Conservation (phyloP, 2,113 vertebrate genomes). For the Narcine bancroftii region DNA sequence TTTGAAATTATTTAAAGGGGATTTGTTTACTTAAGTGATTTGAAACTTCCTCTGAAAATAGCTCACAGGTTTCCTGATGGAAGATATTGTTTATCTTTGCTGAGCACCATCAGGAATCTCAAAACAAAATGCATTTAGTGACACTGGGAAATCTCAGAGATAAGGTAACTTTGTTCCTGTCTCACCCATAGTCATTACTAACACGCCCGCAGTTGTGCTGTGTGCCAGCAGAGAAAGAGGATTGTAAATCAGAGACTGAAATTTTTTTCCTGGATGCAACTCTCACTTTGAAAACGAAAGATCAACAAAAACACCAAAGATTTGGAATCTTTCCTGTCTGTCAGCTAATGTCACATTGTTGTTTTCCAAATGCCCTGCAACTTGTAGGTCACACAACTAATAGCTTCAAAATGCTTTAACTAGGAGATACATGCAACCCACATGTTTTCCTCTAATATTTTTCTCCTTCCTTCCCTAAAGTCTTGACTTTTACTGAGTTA, state of each 20-base stretch:
- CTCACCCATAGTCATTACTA: slow-evolving; percentile 63
- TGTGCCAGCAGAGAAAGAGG: slow-evolving; percentile 48
- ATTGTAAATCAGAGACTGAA: neutral
- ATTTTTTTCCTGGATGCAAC: neutral
- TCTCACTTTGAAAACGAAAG: neutral
- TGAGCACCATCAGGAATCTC: slow-evolving; percentile 93
- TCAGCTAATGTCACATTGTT: neutral
- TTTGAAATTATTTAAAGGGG: slow-evolving; percentile 37
- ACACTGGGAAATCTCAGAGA: slow-evolving; percentile 71
- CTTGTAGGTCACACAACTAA: neutral
- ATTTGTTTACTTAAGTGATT: slow-evolving; percentile 98
- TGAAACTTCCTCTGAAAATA: slow-evolving; percentile 98
- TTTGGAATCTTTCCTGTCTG: neutral
- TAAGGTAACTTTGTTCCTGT: slow-evolving; percentile 89
- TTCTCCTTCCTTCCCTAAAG: neutral
- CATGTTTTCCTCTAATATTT: neutral
- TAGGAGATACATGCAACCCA: neutral
- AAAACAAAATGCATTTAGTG: slow-evolving; percentile 92
- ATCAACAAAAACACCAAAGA: neutral
- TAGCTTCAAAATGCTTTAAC: neutral
- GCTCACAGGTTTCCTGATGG: slow-evolving; percentile 97
- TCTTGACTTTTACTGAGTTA: neutral
- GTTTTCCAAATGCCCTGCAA: neutral
- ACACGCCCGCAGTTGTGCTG: slow-evolving; percentile 60
- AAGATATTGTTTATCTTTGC: slow-evolving; percentile 99